These are phyloP conservation scores for Carcinoscorpius rotundicauda DNA, from an alignment of 1,140 invertebrate species.

Conservation along the genomic window DNA sequence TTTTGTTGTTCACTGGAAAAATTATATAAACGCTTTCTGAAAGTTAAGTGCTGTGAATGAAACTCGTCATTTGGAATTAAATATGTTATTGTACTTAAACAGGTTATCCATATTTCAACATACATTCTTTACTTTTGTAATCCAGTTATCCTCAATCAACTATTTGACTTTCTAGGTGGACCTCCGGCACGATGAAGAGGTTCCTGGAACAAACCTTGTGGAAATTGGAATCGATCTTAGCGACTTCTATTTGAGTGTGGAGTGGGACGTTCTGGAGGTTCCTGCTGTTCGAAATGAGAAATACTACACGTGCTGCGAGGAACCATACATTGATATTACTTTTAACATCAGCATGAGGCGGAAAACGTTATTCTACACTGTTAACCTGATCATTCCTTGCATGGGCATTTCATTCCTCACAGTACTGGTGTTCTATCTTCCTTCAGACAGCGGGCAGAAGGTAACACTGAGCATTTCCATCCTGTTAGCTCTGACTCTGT, in stretches of 20 bases:
- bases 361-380: constrained; percentile 95
- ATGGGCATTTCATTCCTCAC: constrained; percentile 94
- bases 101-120: too few species aligned
- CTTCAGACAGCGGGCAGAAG: constrained; percentile 97
- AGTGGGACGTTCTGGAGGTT: constrained; percentile 93
- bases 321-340: constrained; percentile 65
- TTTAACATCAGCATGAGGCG: constrained; percentile 94
- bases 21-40: too few species aligned
- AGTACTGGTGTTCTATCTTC: constrained; percentile 96
- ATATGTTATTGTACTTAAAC: too few species aligned
- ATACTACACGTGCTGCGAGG: constrained; percentile 64
- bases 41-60: too few species aligned
- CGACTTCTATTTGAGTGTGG: constrained; percentile 90
- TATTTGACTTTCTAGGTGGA: constrained; percentile 51
- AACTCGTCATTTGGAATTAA: too few species aligned
- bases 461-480: constrained; percentile 60
- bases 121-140: too few species aligned
- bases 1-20: too few species aligned
- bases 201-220: constrained; percentile 48
- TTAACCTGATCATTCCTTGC: constrained; percentile 90
- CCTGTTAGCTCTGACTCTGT: constrained; percentile 95
- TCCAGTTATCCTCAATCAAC: too few species aligned
- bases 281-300: constrained; percentile 67
- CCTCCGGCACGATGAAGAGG: constrained; percentile 78
- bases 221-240: constrained; percentile 60